Conservation (phyloP, 2,888 invertebrate species). For the Phoronis australis region DNA sequence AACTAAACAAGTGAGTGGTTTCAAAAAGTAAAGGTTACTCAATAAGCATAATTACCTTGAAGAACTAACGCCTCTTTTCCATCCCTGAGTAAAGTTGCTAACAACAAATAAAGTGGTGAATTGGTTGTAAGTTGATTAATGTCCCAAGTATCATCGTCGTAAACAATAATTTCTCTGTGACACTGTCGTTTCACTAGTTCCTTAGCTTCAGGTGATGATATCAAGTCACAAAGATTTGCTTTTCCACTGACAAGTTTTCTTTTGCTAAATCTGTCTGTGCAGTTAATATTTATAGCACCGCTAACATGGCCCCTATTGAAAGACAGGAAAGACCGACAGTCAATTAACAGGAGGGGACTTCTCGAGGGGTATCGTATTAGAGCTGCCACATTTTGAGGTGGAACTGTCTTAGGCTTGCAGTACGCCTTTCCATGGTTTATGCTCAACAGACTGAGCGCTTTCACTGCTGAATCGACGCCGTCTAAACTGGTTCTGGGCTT, state of each 20-base stretch:
- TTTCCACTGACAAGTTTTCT: constrained; percentile 65
- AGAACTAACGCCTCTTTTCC: constrained; percentile 64
- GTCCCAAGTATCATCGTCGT: constrained; percentile 66
- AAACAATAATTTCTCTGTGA: constrained; percentile 63
- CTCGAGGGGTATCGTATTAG: constrained; percentile 25
- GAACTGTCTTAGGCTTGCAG: no score
- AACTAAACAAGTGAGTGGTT: no score
- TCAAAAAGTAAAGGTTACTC: no score
- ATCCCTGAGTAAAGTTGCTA: constrained; percentile 65
- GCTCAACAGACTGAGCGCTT: no score
- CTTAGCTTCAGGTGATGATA: constrained; percentile 63
- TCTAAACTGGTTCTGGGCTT: no score
- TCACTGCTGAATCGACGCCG: no score
- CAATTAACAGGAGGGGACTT: constrained; percentile 54
- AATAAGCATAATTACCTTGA: constrained; percentile 64
- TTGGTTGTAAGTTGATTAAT: constrained; percentile 50
- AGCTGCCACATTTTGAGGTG: constrained; percentile 27
- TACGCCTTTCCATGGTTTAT: no score
- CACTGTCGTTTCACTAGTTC: constrained; percentile 59
- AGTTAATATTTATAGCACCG: constrained; percentile 65
- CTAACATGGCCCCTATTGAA: constrained; percentile 67
- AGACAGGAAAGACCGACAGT: constrained; percentile 67
- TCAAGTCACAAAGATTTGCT: constrained; percentile 64
- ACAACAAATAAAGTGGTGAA: constrained; percentile 63
- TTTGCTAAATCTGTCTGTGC: constrained; percentile 66